phyloP scores from a whole-genome alignment of 2,888 invertebrate genomes.

The Scrobipalpa costella region DNA sequence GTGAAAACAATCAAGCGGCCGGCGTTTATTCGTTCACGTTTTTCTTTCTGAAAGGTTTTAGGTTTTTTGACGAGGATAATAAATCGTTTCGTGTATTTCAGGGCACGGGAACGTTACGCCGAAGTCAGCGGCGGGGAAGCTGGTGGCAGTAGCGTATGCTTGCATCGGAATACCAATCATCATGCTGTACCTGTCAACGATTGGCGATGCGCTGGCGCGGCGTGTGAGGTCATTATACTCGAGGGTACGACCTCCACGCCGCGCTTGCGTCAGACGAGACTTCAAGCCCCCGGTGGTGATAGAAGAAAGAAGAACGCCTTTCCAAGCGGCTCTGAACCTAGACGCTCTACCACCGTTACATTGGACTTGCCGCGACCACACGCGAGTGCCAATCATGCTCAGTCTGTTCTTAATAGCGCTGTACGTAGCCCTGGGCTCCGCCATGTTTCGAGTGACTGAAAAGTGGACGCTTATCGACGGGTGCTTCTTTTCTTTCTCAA shows the following conservation, averaged over 20 bases:
- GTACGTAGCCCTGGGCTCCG: conserved; percentile 94
- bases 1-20: background rate
- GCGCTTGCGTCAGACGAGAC: conserved; percentile 30
- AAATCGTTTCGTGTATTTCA: conserved; percentile 56
- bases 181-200: conserved; percentile 92
- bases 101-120: conserved; percentile 93
- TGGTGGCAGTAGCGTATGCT: conserved; percentile 92
- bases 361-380: conserved; percentile 78
- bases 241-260: conserved; percentile 55
- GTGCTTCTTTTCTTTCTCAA: conserved; percentile 89
- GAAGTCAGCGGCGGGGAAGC: conserved; percentile 88
- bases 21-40: background rate
- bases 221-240: conserved; percentile 87
- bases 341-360: conserved; percentile 61
- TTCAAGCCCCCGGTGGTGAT: conserved; percentile 40
- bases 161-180: conserved; percentile 93
- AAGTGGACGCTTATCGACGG: conserved; percentile 95
- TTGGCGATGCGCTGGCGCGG: conserved; percentile 92
- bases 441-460: conserved; percentile 94
- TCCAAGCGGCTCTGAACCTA: conserved; percentile 70
- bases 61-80: background rate
- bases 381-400: conserved; percentile 92
- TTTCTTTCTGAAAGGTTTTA: background rate
- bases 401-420: conserved; percentile 92
- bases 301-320: conserved; percentile 59